Percentiles rank a stretch among this genome's conserved stretches.
Evolutionary conservation across 1,140 invertebrate species (phyloP).

Genomic region (Drosophila jambulina): DNA sequence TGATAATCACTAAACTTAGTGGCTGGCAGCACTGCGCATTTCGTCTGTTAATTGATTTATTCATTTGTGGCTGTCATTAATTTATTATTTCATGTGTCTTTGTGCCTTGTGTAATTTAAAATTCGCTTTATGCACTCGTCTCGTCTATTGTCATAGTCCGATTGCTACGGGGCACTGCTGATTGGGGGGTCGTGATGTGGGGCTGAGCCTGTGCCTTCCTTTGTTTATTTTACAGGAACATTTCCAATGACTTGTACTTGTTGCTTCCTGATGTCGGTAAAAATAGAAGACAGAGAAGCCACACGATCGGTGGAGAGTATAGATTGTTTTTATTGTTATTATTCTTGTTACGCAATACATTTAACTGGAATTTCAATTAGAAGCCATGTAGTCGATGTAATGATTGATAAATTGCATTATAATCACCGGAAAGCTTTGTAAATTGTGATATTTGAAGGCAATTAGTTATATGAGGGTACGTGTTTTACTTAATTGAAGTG

Average conservation of each 20-base stretch:
- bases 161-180: constrained; percentile 9
- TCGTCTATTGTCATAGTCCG: constrained; percentile 35
- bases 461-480: neutral
- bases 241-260: constrained; percentile 42
- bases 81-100: constrained; percentile 35
- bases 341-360: constrained; percentile 30
- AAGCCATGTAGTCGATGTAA: constrained; percentile 12
- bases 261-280: constrained; percentile 37
- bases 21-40: constrained; percentile 40
- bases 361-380: constrained; percentile 19
- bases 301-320: constrained; percentile 18
- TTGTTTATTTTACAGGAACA: constrained; percentile 32
- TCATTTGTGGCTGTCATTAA: constrained; percentile 33
- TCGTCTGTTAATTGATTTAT: constrained; percentile 56
- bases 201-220: constrained; percentile 19
- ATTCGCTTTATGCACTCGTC: constrained; percentile 34
- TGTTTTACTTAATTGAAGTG: neutral
- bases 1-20: constrained; percentile 48
- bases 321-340: neutral
- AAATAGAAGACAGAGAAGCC: constrained; percentile 24
- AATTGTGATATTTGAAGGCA: neutral
- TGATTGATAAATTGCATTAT: constrained; percentile 1
- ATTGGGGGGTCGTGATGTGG: too few relatives aligned
- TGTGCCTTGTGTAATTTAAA: constrained; percentile 54
- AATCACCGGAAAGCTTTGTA: neutral